phyloP scores from a whole-genome alignment of 2,888 invertebrate genomes.

The Diachrysia chrysitis region DNA sequence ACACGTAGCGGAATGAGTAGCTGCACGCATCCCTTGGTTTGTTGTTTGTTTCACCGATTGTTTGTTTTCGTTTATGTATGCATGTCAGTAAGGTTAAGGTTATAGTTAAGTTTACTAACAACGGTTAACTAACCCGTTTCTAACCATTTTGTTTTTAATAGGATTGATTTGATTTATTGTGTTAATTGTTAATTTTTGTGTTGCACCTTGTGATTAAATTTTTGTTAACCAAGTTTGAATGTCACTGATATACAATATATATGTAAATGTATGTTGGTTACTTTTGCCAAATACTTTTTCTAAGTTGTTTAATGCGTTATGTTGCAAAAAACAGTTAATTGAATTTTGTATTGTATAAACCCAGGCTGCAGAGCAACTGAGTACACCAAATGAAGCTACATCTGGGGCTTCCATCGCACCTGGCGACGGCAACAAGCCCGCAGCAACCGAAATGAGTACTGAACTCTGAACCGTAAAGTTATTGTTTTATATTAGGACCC shows the following conservation, averaged over 20 bases:
- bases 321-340: not conserved
- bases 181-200: conserved; percentile 55
- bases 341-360: conserved; percentile 32
- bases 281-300: not conserved
- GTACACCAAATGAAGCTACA: conserved; percentile 62
- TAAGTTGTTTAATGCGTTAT: not conserved
- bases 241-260: conserved; percentile 25
- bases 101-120: conserved; percentile 71
- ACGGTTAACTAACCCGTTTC: conserved; percentile 75
- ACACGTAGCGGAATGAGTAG: conserved; percentile 83
- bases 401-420: conserved; percentile 67
- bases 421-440: conserved; percentile 69
- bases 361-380: conserved; percentile 88
- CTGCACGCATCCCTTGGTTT: conserved; percentile 83
- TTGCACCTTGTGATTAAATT: conserved; percentile 62
- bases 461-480: conserved; percentile 85
- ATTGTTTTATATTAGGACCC: conserved; percentile 30
- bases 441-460: conserved; percentile 91
- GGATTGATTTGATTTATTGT: conserved; percentile 48
- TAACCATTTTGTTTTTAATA: conserved; percentile 60
- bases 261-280: conserved; percentile 8
- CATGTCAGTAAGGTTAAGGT: conserved; percentile 76
- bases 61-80: conserved; percentile 68
- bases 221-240: conserved; percentile 42
- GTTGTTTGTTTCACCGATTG: conserved; percentile 66